Conservation (phyloP, 2,888 invertebrate genomes). For the Schizotus pectinicornis region DNA sequence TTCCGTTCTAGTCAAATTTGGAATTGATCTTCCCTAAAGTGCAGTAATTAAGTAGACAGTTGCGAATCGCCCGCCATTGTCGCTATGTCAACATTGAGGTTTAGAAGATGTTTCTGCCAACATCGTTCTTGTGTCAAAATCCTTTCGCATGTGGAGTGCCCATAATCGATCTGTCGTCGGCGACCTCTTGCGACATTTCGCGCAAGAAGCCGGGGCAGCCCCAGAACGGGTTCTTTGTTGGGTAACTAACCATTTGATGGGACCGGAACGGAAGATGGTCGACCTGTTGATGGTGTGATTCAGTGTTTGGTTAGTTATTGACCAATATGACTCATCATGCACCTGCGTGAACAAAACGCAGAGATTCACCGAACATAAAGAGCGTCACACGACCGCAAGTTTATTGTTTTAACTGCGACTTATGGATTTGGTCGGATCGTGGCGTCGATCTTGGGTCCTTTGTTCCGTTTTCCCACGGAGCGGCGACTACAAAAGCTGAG, state of each 20-base stretch:
- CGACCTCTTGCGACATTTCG: constrained; percentile 1
- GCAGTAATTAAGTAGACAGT: no score
- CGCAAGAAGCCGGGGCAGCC: background rate
- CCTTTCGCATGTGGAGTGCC: no score
- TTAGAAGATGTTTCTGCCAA: no score
- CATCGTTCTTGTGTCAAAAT: no score
- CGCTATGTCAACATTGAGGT: no score
- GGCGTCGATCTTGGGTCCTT: background rate
- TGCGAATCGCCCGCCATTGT: no score
- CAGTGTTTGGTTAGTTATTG: constrained; percentile 3
- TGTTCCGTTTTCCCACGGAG: constrained; percentile 11
- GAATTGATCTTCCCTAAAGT: no score
- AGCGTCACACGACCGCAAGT: background rate
- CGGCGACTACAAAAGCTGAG: constrained; percentile 14
- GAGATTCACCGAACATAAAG: background rate
- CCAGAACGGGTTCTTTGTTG: constrained; percentile 10
- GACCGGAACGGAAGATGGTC: constrained; percentile 23
- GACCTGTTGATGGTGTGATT: constrained; percentile 5
- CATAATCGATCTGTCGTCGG: background rate
- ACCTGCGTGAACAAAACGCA: constrained; percentile 13
- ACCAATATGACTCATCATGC: constrained; percentile 7
- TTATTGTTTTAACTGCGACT: background rate
- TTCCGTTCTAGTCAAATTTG: no score
- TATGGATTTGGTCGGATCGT: background rate
- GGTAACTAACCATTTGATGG: constrained; percentile 10